Evolutionary conservation across 2,888 invertebrate species (phyloP), one percentile per base, ranked within the genome.

Genomic region (Apoda limacodes): DNA sequence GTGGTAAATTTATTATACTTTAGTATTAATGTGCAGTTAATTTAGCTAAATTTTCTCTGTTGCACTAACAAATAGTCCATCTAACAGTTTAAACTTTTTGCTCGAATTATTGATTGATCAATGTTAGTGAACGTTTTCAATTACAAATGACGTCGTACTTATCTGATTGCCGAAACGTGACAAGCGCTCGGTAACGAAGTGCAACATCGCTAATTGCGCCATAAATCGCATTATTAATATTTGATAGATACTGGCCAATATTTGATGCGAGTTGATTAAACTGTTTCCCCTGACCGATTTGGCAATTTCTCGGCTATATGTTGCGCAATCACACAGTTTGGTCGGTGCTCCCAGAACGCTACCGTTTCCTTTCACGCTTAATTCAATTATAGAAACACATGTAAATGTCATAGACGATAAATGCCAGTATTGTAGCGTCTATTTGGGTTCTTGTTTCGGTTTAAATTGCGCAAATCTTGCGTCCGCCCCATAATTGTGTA

Each of bases 341-440:
- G 50, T 49, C 41, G 40, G 35, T 39, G 17, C 17, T 17, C 5
- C n/a, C 9, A 3, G 13, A 25, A n/a, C 30, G 61, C 60, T 64
- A 60, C 62, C 46, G 52, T 64, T 63, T 64, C 52, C 59, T 52
- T 62, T 51, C 56, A 54, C 48, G 51, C 41, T 57, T 58, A 60
- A 70, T 70, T 65, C 63, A 69, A 71, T 74, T 64, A 71, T 48
- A 57, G 55, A 56, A 63, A 62, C 63, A 63, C 62, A 57, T 68
- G 69, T 71, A 65, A 74, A 72, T 71, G 74, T 72, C 72, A 64
- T 54, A 54, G 45, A 42, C 44, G 36, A 39, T 56, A 60, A n/a
- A 58, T 63, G 46, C 52, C 54, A 55, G 48, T 52, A 36, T 55
- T 45, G 42, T 39, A 31, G 24, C 17, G 35, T 39, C 48, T 46